Evolutionary conservation across 2,113 vertebrate species (phyloP).

Genomic region (Gorilla gorilla): DNA sequence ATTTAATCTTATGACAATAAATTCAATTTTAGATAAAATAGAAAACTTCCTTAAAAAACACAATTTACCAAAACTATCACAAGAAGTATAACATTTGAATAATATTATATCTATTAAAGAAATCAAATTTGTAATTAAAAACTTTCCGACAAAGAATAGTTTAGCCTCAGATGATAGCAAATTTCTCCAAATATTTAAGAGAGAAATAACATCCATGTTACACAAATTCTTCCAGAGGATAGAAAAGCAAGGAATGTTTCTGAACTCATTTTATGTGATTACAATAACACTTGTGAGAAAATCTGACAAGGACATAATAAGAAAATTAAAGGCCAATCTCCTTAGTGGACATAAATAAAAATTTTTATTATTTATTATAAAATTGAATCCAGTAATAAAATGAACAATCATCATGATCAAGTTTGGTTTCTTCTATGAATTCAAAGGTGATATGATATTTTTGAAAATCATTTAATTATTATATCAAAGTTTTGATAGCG

Average conservation of each 20-base stretch:
- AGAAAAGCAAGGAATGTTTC: neutral
- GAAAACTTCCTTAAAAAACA: constrained; percentile 3
- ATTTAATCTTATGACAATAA: neutral
- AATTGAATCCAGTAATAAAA: neutral
- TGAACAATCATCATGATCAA: neutral
- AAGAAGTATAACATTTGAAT: neutral
- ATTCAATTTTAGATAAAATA: neutral
- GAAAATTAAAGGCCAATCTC: neutral
- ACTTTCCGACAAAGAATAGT: neutral
- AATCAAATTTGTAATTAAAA: constrained; percentile 20
- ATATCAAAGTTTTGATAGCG: neutral
- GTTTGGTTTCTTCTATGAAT: neutral
- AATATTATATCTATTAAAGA: neutral
- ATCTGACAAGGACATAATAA: neutral
- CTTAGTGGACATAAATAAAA: neutral
- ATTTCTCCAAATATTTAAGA: neutral
- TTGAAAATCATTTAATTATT: neutral
- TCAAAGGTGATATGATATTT: neutral
- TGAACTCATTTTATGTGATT: neutral
- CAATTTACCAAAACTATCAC: neutral
- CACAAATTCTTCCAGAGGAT: neutral
- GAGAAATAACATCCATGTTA: neutral
- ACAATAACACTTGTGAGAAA: neutral
- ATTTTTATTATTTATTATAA: neutral
- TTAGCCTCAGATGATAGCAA: neutral